phyloP scores from a whole-genome alignment of 2,888 invertebrate species.

The Malacosoma neustria region DNA sequence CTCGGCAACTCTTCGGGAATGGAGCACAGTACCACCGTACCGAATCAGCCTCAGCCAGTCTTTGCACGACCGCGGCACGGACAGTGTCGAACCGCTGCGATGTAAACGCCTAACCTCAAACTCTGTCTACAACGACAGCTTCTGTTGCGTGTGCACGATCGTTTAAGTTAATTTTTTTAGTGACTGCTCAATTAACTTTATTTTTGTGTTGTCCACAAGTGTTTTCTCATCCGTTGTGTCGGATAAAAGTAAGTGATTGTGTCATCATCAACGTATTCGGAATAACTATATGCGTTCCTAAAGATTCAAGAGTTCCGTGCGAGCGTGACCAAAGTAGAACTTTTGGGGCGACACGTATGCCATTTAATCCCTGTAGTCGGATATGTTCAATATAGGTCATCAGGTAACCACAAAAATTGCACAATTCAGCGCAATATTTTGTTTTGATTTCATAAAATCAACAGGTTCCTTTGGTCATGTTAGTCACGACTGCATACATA shows the following conservation, averaged over 20 bases:
- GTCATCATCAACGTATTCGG: conserved; percentile 39
- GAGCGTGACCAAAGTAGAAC: conserved; percentile 40
- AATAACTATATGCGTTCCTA: conserved; percentile 37
- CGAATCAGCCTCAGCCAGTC: conserved; percentile 40
- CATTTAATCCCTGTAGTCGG: conserved; percentile 21
- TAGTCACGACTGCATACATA: too few species aligned
- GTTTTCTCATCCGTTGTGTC: conserved; percentile 3
- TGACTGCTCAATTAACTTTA: conserved; percentile 39
- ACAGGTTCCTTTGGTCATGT: not conserved
- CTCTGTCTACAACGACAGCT: conserved; percentile 68
- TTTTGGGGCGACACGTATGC: conserved; percentile 23
- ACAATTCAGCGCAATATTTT: not conserved
- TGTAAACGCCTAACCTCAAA: conserved; percentile 64
- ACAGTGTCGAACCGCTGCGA: conserved; percentile 69
- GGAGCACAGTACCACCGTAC: conserved; percentile 16
- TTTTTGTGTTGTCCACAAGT: conserved; percentile 37
- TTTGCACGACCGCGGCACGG: conserved; percentile 66
- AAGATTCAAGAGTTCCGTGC: conserved; percentile 31
- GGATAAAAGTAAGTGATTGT: conserved; percentile 49
- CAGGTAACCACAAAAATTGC: not conserved
- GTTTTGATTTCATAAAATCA: not conserved
- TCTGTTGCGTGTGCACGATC: conserved; percentile 47
- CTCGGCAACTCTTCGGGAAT: conserved; percentile 7
- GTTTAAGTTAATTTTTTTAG: conserved; percentile 39
- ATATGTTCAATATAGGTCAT: conserved; percentile 2